Conservation (phyloP, 2,888 invertebrate species). For the Tachina fera region DNA sequence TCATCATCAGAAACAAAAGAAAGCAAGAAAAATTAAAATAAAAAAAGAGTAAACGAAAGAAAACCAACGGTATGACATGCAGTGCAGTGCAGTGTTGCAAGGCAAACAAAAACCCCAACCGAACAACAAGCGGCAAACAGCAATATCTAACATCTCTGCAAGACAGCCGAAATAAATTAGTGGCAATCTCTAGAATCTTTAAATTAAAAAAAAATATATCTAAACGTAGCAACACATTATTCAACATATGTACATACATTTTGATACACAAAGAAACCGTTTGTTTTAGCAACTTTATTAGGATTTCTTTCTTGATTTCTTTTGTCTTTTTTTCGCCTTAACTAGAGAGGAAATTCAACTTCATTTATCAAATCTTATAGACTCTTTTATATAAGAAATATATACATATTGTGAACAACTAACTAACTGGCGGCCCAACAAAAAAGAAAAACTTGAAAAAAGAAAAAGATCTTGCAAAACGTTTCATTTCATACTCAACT, state of each 20-base stretch:
- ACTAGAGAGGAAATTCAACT: conserved; percentile 33
- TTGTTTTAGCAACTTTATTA: conserved; percentile 66
- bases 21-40: not conserved
- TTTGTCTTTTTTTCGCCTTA: not conserved
- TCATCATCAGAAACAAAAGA: conserved; percentile 13
- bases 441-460: conserved; percentile 18
- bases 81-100: conserved; percentile 22
- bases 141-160: conserved; percentile 20
- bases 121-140: conserved; percentile 8
- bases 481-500: conserved; percentile 23
- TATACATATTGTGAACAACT: conserved; percentile 9
- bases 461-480: conserved; percentile 36
- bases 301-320: not conserved
- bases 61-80: conserved; percentile 37
- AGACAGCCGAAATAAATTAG: conserved; percentile 71
- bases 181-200: conserved; percentile 64
- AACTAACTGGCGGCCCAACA: not conserved
- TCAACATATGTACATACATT: not conserved
- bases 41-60: not conserved
- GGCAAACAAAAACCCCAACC: conserved; percentile 36
- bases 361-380: conserved; percentile 47
- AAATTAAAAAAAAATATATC: conserved; percentile 23
- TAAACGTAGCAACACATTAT: conserved; percentile 41
- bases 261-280: conserved; percentile 52
- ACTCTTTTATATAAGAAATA: conserved; percentile 39